phyloP scores from a whole-genome alignment of 2,113 vertebrate genomes.

The Romanogobio albipinnatus region DNA sequence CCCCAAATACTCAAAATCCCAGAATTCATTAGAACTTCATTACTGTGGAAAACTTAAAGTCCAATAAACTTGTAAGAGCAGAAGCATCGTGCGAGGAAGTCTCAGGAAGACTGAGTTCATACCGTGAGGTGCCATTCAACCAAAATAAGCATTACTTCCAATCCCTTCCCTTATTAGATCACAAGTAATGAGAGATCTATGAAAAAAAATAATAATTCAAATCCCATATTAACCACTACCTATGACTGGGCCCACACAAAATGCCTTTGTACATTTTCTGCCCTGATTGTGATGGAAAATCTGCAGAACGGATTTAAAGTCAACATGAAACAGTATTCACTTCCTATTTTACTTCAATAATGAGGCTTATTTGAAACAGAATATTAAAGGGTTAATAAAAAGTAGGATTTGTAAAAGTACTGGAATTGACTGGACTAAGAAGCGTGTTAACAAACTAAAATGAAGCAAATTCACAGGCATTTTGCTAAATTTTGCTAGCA shows the following conservation, averaged over 20 bases:
- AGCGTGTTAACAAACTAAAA: not conserved
- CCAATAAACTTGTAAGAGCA: conserved; percentile 43
- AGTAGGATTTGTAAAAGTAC: not conserved
- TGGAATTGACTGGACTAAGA: not conserved
- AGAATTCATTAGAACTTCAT: conserved; percentile 59
- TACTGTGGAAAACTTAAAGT: conserved; percentile 49
- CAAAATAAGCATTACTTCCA: conserved; percentile 17
- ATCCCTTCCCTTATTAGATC: conserved; percentile 38
- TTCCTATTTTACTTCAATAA: not conserved
- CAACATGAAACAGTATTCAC: not conserved
- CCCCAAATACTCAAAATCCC: conserved; percentile 41
- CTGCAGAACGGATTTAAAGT: not conserved
- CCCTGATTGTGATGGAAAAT: conserved; percentile 18
- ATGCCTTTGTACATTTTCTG: conserved; percentile 14
- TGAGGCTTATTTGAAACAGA: not conserved
- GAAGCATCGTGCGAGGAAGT: conserved; percentile 36
- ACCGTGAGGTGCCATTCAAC: not conserved
- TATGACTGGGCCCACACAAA: not conserved
- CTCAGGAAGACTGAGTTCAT: conserved; percentile 33
- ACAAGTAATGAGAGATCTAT: not conserved
- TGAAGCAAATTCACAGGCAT: not conserved
- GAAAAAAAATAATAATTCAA: not conserved
- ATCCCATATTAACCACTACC: conserved; percentile 31
- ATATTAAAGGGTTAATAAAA: conserved; percentile 12
- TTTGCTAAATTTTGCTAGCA: too few species aligned